Evolutionary conservation across 2,113 vertebrate species (phyloP), one percentile per base, ranked within the genome.

Genomic region (Typhlomys cinereus): DNA sequence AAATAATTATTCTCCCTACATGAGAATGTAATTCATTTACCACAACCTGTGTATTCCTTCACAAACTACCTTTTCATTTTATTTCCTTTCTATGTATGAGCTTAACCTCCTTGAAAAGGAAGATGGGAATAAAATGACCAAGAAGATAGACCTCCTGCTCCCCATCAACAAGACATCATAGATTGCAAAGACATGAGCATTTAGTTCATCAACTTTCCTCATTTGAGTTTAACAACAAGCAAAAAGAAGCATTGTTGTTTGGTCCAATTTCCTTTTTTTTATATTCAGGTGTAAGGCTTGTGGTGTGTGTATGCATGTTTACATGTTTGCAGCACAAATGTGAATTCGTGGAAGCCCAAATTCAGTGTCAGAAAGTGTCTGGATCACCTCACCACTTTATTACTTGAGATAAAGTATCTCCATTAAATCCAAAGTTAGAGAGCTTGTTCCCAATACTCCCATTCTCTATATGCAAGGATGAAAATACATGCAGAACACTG

Each of bases 1-100:
- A 93, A 91, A 84, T 74, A 94, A 95, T 95, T 94, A 91, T 94
- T 81, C 67, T 88, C 92, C 69, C 96, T 89, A 93, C 81, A 85
- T 87, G 95, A 95, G 92, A 79, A 87, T 57, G 79, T 89, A 95
- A 95, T 84, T 96, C 89, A 89, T 92, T 87, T 94, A 73, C 85
- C 69, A 31, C 76, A 93, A n/a, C 67, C 76, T 48, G 41, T 48
- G 66, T 80, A 67, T 76, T 92, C 75, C 87, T 52, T 91, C 73
- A 52, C 29, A 91, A 48, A 80, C 66, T 91, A 80, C 61, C 76
- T 25, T 80, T 75, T 92, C 71, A 69, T 41, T 92, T 92, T 89
- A 79, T 87, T 93, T 94, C 41, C 70, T 92, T 79, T 64, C 29
- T 7, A 21, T 14, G 36, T 27, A 81, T 71, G 50, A 84, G 91